Base-by-base conservation (phyloP, 2,888 invertebrate species). In the Habrosyne pyritoides region DNA sequence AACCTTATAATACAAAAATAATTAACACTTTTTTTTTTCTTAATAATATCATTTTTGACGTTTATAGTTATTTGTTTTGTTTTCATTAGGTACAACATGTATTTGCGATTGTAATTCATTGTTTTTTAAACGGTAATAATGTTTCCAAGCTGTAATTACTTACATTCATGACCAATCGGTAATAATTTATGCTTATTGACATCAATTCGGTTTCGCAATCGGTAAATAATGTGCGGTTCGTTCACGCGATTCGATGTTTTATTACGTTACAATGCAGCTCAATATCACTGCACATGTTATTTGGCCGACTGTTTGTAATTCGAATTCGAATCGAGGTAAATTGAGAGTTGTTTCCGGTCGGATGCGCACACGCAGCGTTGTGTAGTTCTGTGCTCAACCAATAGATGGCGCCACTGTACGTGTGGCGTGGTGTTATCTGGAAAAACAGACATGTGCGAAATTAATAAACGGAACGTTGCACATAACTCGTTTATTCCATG, bases 341-440 rank as follows among this genome's bases (percentile, higher is more conserved):
- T 72, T 71, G 71, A 70, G 69, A 75, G 74, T 74, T 72, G 71
- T 77, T 80, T 84, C 81, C 79, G 80, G 78, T 77, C 66, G 73
- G 68, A 67, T 69, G 78, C 73, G 67, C 70, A 62, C 72, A 62
- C 69, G 63, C 63, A 52, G 51, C 61, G 64, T 56, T 66, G 14
- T 47, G 51, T 64, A 55, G 64, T 63, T 69, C 66, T 63, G 56
- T 64, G 63, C 67, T 74, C 68, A 72, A 73, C 79, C 75, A 79
- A 71, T 66, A 80, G 83, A 74, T 82, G 81, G 75, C 80, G 69
- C 71, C 73, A 58, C 70, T 64, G 66, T 62, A 64, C 67, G 63
- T 68, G 62, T 79, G 82, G 88, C 89, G 83, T 81, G 73, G 80
- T 90, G 91, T 91, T 91, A 91, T 90, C 91, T 91, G 91, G n/a